These are phyloP conservation scores for Tapera naevia DNA, from an alignment of 2,797 vertebrate species.

Conservation along the genomic window DNA sequence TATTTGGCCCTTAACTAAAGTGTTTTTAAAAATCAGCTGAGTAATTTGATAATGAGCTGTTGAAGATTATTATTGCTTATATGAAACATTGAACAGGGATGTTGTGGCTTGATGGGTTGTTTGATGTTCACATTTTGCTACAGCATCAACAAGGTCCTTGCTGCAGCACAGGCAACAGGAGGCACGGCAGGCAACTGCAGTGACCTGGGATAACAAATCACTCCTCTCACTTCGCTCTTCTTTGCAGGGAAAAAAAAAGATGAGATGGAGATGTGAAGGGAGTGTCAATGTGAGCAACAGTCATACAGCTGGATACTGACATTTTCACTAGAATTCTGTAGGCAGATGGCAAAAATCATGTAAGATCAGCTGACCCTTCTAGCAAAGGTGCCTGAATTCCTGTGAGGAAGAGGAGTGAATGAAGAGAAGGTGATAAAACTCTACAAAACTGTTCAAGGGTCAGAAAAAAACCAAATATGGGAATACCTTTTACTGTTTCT, in stretches of 20 bases:
- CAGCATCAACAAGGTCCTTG: neutral
- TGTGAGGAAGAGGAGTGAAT: neutral
- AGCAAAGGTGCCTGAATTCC: neutral
- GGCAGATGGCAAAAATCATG: neutral
- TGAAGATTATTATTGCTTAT: neutral
- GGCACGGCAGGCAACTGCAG: neutral
- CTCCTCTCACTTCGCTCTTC: neutral
- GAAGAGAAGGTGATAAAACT: neutral
- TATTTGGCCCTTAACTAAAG: neutral
- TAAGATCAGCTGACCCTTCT: neutral
- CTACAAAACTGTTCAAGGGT: neutral
- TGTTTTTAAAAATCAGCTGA: neutral
- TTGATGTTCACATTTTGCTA: neutral
- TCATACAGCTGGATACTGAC: neutral
- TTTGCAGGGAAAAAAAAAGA: no score
- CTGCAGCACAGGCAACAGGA: neutral
- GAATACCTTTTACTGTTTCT: neutral
- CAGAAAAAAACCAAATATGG: neutral
- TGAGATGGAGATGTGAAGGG: neutral
- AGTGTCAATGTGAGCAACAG: neutral
- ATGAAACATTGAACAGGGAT: neutral
- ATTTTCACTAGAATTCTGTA: neutral
- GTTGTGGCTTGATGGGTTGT: neutral
- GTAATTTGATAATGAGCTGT: slow-evolving; percentile 9
- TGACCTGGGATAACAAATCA: neutral